Base-by-base conservation (phyloP, 2,888 invertebrate genomes). In the Epirrhoe tristata region DNA sequence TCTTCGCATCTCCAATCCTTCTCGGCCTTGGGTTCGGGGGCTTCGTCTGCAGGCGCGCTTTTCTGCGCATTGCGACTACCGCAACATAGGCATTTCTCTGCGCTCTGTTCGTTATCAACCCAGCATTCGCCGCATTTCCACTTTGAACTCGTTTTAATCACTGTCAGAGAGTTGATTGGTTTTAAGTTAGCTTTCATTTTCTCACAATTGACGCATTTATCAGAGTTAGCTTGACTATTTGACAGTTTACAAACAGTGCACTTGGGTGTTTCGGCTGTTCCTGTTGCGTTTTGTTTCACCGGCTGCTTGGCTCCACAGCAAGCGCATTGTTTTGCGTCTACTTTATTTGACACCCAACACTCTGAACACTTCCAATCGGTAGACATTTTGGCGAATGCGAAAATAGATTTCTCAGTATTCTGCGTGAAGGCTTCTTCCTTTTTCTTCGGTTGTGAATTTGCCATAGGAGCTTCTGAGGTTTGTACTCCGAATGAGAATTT, bases 111-210 rank as follows among this genome's bases (percentile, higher is more conserved):
- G 71, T 89, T 89, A 36, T 73, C 74, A 5, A 87, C 80, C 83
- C 82, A 85, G 71, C 88, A 89, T 16, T 80, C 80, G 1, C 72
- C 70, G 75, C 88, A 89, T 68, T 83, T 83, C 88, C 88, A 89
- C 67, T 81, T 86, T 0, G 76, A 68, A 6, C 74, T 66, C 0
- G 67, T 12, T 50, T 76, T 75, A 6, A 70, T 51, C 12, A 65
- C 24, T 17, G 64, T 34, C 24, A 58, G 17, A 1, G 57, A 43
- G 6, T 63, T 53, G 0, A 14, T 39, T 14, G 59, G n/a, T 46
- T 54, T 34, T 8, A 43, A 12, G 16, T 31, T 77, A 17, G 50
- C 54, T 69, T 64, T 69, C n/a, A 76, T 71, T 24, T 78, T 82
- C 17, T 80, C 78, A 74, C 87, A 88, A 61, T 76, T 77, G 16